Percentiles rank a stretch among this genome's conserved stretches.
Conservation (phyloP, 2,888 invertebrate species). For the Mayetiola destructor region DNA sequence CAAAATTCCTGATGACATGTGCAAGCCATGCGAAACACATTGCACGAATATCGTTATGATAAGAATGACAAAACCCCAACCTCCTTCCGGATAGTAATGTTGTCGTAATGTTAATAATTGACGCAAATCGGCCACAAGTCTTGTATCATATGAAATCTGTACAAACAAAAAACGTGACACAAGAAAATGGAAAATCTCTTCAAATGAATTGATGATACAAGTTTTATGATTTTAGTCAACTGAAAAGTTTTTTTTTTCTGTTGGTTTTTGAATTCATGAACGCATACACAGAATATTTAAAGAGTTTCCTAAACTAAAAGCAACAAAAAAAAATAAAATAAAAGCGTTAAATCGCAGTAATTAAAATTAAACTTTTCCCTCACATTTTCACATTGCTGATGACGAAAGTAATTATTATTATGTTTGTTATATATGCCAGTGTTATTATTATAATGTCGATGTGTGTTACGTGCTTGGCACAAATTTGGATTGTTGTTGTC, state of each 20-base stretch:
- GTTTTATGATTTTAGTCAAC: neutral
- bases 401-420: neutral
- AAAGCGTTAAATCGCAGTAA: neutral
- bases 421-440: neutral
- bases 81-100: constrained; percentile 75
- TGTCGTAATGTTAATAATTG: constrained; percentile 27
- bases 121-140: constrained; percentile 17
- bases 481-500: no score
- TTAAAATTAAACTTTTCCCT: neutral
- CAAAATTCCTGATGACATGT: constrained; percentile 42
- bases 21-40: constrained; percentile 58
- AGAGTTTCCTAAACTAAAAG: no score
- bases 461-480: neutral
- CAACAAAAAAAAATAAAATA: neutral
- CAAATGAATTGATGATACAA: neutral
- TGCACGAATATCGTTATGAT: constrained; percentile 58
- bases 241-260: no score
- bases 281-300: no score
- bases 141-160: constrained; percentile 15
- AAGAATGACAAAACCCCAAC: constrained; percentile 74
- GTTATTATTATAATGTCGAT: neutral
- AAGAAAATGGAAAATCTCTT: neutral
- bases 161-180: neutral
- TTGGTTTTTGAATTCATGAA: no score
- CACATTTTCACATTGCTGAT: constrained; percentile 11